A percentile compares a stretch with the other conserved stretches of the same genome.
Evolutionary conservation across 2,797 vertebrate genomes (phyloP).

Genomic region (Heliangelus exortis): DNA sequence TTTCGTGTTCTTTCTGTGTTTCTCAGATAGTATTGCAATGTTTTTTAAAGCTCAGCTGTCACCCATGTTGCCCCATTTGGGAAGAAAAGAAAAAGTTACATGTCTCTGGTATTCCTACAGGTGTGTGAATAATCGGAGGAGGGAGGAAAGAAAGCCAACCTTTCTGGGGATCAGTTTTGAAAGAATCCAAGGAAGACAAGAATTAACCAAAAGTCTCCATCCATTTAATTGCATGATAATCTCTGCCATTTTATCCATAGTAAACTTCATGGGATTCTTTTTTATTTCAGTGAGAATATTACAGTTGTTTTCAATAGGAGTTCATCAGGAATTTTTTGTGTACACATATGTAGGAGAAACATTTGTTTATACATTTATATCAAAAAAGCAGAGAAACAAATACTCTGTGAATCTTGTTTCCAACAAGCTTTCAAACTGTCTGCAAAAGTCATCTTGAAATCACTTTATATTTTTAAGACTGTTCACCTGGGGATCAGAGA

Average conservation of each 20-base stretch:
- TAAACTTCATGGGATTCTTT: not conserved
- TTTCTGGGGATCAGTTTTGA: not conserved
- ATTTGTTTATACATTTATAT: not conserved
- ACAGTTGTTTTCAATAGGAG: not conserved
- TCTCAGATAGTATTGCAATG: not conserved
- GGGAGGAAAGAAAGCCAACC: not conserved
- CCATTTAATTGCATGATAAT: not conserved
- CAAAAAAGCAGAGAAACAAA: slow-evolving; percentile 1
- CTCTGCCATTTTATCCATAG: not conserved
- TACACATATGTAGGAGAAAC: not conserved
- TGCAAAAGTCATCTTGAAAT: slow-evolving; percentile 23
- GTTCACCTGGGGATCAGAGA: not conserved
- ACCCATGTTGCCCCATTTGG: not conserved
- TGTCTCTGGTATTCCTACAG: not conserved
- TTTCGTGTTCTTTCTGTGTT: not conserved
- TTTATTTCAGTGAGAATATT: not conserved
- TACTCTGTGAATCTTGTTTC: slow-evolving; percentile 7
- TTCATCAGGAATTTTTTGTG: not conserved
- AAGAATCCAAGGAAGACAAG: not conserved
- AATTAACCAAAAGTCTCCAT: not conserved
- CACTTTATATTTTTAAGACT: slow-evolving; percentile 17
- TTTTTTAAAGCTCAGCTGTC: not conserved
- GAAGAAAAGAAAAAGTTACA: not conserved
- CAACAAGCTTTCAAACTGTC: not conserved
- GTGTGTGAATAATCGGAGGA: not conserved